Conservation (phyloP, 2,113 vertebrate genomes). For the Phaethon lepturus region DNA sequence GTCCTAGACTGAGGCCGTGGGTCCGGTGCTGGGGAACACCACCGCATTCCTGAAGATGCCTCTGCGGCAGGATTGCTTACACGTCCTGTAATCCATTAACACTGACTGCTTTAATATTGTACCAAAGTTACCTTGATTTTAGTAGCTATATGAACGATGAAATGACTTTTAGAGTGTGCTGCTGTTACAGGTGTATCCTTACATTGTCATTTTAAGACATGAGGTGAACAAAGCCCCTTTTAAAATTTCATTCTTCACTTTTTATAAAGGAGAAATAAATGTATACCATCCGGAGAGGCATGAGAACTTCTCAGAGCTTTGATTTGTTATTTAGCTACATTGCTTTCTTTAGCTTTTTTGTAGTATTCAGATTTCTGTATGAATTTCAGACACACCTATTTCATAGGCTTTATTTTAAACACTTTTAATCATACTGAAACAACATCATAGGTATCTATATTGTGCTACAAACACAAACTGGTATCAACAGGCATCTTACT, state of each 20-base stretch:
- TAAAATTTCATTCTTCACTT: not conserved
- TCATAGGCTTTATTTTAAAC: not conserved
- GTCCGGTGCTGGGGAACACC: not conserved
- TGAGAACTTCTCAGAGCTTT: not conserved
- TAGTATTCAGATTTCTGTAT: not conserved
- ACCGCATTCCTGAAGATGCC: slow-evolving; percentile 16
- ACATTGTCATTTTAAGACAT: not conserved
- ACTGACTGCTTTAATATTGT: not conserved
- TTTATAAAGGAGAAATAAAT: not conserved
- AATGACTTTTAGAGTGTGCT: not conserved
- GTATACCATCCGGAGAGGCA: not conserved
- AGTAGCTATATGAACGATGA: not conserved
- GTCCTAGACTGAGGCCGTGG: fast-evolving
- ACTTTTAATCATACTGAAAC: not conserved
- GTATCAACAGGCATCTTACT: not conserved
- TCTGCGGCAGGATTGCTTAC: not conserved
- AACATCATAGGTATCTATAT: not conserved
- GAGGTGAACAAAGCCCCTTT: not conserved
- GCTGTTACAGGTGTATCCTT: not conserved
- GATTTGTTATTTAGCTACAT: not conserved
- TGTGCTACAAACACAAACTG: not conserved
- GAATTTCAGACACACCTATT: not conserved
- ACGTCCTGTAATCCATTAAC: slow-evolving; percentile 46
- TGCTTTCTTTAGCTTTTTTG: not conserved
- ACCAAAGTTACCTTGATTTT: not conserved